These are phyloP conservation scores for Spodoptera litura DNA, from an alignment of 1,140 invertebrate genomes.

Conservation along the genomic window DNA sequence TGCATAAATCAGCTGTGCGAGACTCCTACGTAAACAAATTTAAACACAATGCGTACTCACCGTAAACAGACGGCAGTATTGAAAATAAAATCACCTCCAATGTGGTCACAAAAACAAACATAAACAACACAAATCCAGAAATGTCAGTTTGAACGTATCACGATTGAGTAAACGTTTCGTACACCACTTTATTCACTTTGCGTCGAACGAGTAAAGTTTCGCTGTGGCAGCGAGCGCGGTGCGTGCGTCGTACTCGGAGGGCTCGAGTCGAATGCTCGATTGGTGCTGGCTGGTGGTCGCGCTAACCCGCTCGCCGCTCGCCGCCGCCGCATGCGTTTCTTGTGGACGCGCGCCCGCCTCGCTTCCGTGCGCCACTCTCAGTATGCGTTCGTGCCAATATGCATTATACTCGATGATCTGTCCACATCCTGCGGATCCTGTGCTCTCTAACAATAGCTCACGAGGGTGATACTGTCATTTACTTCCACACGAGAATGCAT, in stretches of 20 bases:
- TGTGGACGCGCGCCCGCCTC: conserved; percentile 20
- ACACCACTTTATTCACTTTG: conserved; percentile 74
- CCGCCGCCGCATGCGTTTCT: conserved; percentile 28
- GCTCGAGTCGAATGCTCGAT: conserved; percentile 68
- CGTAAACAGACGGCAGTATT: conserved; percentile 77
- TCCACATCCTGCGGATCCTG: conserved; percentile 55
- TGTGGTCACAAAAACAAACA: conserved; percentile 77
- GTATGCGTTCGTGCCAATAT: conserved; percentile 67
- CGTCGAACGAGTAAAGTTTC: conserved; percentile 77
- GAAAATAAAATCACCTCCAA: conserved; percentile 83
- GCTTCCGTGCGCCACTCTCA: conserved; percentile 65
- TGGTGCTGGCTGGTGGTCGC: conserved; percentile 41
- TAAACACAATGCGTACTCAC: conserved; percentile 79
- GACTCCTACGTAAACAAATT: conserved; percentile 72
- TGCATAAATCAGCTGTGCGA: conserved; percentile 79
- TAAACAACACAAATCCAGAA: conserved; percentile 81
- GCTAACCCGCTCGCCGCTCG: conserved; percentile 39
- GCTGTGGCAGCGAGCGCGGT: conserved; percentile 59
- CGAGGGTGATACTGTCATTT: conserved; percentile 20
- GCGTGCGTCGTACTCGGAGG: conserved; percentile 62
- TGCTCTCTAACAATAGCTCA: conserved; percentile 15
- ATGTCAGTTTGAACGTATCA: conserved; percentile 61
- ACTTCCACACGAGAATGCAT: too few species aligned
- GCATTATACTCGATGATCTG: conserved; percentile 67
- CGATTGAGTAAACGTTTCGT: conserved; percentile 65